A percentile compares a stretch with the other conserved stretches of the same genome.
Evolutionary conservation across 2,888 invertebrate genomes (phyloP).

Genomic region (Steinernema carpocapsae): DNA sequence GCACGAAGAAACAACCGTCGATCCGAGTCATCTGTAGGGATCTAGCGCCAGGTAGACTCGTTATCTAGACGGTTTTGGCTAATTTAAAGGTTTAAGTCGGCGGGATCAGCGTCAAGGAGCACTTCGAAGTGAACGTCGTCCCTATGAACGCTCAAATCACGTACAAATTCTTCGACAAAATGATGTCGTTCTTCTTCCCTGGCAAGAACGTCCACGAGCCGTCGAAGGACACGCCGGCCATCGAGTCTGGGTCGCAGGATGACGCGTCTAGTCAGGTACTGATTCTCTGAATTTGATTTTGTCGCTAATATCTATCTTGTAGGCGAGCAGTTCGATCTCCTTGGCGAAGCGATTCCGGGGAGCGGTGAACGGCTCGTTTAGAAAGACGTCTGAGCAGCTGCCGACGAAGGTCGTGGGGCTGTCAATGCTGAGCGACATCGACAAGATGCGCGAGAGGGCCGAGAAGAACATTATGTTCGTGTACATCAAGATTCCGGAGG

Average conservation of each 20-base stretch:
- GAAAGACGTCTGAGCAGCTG: conserved; percentile 36
- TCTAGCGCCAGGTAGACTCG: conserved; percentile 73
- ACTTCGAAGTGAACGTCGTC: conserved; percentile 84
- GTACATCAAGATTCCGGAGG: conserved; percentile 96
- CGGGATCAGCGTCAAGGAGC: conserved; percentile 98
- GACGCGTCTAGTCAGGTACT: conserved; percentile 34
- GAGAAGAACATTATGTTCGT: conserved; percentile 97
- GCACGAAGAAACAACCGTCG: conserved; percentile 73
- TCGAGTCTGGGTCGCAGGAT: conserved; percentile 32
- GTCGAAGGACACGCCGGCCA: conserved; percentile 70
- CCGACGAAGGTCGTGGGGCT: conserved; percentile 9
- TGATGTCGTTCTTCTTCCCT: conserved; percentile 90
- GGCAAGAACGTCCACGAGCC: conserved; percentile 77
- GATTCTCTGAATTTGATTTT: not conserved
- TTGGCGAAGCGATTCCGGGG: conserved; percentile 47
- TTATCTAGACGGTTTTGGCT: too few relatives aligned
- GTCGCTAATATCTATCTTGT: conserved; percentile 33
- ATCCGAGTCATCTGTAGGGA: conserved; percentile 92
- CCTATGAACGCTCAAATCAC: conserved; percentile 74
- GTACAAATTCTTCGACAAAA: conserved; percentile 80
- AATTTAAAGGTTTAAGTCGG: conserved; percentile 75
- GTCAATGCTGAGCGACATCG: conserved; percentile 81
- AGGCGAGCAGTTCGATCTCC: conserved; percentile 40
- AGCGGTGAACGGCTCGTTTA: conserved; percentile 51
- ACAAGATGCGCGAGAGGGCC: conserved; percentile 96